Evolutionary conservation across 2,797 vertebrate species (phyloP), one percentile per base, ranked within the genome.

Genomic region (Leptoclinus maculatus): DNA sequence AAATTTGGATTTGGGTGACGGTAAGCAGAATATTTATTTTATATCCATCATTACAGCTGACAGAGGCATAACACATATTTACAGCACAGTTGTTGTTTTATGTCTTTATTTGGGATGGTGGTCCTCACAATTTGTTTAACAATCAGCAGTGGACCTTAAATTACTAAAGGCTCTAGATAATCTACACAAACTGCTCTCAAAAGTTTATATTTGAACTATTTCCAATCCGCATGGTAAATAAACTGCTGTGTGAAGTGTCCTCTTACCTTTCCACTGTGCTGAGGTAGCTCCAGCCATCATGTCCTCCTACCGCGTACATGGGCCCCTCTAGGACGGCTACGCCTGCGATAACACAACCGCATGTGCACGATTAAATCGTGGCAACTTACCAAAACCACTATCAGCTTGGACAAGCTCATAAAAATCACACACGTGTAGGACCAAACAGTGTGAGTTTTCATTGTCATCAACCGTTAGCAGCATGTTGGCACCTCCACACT

Each of bases 241-340:
- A 71, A 29, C 19, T 66, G 1, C 27, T 45, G 34, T 60, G 14
- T 63, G 19, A 43, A 68, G 34, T n/a, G 36, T 56, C 38, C 23
- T 23, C 72, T 95, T 94, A 98, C 92, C 98, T 96, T 83, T 99
- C 98, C 65, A 99, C 98, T 1, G 98, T 99, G 45, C 98, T 99
- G 82, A 99, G 96, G 87, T 99, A 99, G 91, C 98, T 99, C 98
- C 98, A 99, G 66, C 98, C 98, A 66, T 99, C 98, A 4, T 99
- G 98, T 65, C 98, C 98, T 74, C 98, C 98, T 5, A 99, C 96
- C 9, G 98, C 97, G 23, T 99, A 99, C 98, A 99, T 98, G 43
- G 98, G 98, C 21, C 98, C 98, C 93, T 98, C 97, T 53, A 99
- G 76, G 21, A 99, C 98, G 29, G 97, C 97, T 58, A 99, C 98